phyloP scores from a whole-genome alignment of 2,888 invertebrate genomes.

The Microctonus aethiopoides region DNA sequence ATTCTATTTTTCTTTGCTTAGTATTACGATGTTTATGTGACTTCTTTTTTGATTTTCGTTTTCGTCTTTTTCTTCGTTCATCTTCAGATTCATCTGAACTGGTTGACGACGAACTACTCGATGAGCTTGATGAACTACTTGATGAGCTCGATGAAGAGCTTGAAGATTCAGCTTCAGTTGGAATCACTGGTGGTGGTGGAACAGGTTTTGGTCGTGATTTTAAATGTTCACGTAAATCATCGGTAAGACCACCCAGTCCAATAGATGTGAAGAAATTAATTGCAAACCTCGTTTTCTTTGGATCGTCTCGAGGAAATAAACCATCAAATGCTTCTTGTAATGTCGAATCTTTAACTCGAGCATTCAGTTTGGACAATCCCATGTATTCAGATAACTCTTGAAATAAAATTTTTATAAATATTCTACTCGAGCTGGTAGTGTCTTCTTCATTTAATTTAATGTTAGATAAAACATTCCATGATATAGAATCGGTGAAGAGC shows the following conservation, averaged over 20 bases:
- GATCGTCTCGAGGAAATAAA: slow-evolving; percentile 94
- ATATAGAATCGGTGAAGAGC: slow-evolving; percentile 94
- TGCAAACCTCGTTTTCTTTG: slow-evolving; percentile 95
- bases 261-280: slow-evolving; percentile 71
- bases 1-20: background rate
- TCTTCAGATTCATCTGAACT: slow-evolving; percentile 44
- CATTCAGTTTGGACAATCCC: slow-evolving; percentile 92
- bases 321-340: slow-evolving; percentile 88
- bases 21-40: slow-evolving; percentile 30
- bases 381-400: slow-evolving; percentile 96
- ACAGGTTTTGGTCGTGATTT: slow-evolving; percentile 77
- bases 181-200: slow-evolving; percentile 44
- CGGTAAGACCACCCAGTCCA: slow-evolving; percentile 93
- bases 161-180: slow-evolving; percentile 39
- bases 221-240: slow-evolving; percentile 89
- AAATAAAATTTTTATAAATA: slow-evolving; percentile 97
- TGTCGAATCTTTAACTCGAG: slow-evolving; percentile 90
- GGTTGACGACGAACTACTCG: slow-evolving; percentile 30
- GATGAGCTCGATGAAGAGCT: slow-evolving; percentile 39
- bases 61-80: slow-evolving; percentile 41
- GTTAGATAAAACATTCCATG: slow-evolving; percentile 92
- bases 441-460: slow-evolving; percentile 96
- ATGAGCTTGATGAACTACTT: slow-evolving; percentile 35
- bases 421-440: slow-evolving; percentile 96
- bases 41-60: slow-evolving; percentile 46